Evolutionary conservation across 2,113 vertebrate species (phyloP).

Genomic region (Ranitomeya variabilis): DNA sequence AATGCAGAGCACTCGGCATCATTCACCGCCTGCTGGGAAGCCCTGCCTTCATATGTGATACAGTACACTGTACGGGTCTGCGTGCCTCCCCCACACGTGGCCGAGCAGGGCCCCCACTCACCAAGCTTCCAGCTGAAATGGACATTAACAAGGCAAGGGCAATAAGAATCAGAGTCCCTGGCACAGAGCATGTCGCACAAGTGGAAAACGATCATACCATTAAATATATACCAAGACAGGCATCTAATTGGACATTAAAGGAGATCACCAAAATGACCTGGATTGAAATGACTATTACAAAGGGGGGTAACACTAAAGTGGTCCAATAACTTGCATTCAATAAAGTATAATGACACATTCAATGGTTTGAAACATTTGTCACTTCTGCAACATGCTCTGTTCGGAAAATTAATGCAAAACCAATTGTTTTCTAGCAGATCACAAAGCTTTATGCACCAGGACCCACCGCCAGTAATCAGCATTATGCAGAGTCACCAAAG

Average conservation of each 20-base stretch:
- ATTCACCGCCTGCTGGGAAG: constrained; percentile 73
- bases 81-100: constrained; percentile 83
- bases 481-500: not conserved
- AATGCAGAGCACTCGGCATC: constrained; percentile 77
- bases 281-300: not conserved
- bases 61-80: constrained; percentile 89
- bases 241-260: not conserved
- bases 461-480: constrained; percentile 6
- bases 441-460: not conserved
- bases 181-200: not conserved
- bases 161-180: not conserved
- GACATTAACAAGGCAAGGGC: constrained; percentile 42
- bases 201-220: not conserved
- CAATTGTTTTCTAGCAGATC: constrained; percentile 37
- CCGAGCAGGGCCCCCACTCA: constrained; percentile 86
- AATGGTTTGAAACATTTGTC: not conserved
- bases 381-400: constrained; percentile 15
- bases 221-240: not conserved
- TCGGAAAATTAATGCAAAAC: not conserved
- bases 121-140: constrained; percentile 83
- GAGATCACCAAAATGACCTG: not conserved
- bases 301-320: no score
- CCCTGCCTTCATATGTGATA: constrained; percentile 70
- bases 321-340: not conserved
- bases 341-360: not conserved